Evolutionary conservation across 2,113 vertebrate genomes (phyloP), one percentile per base, ranked within the genome.

Genomic region (Antigone vipio): DNA sequence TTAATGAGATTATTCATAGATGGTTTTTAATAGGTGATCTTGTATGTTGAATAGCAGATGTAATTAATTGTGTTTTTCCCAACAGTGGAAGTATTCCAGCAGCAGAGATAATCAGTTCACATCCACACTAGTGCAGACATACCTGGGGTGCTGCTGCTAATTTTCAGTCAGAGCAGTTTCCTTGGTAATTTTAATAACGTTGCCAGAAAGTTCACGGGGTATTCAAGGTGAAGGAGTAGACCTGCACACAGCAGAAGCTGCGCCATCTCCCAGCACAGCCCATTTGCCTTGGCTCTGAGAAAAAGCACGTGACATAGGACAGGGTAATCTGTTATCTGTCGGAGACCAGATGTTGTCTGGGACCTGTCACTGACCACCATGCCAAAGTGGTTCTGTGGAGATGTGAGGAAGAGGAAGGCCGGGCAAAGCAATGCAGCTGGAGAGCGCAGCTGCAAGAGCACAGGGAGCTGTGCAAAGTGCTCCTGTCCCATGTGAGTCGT

Each of bases 11-110:
- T 93, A 85, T 91, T 94, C 35, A 15, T 76, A 85, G 74, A 38
- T 94, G 81, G 2, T 16, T 95, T 90, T 90, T 85, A 95, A 88
- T 89, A 82, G 82, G 66, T 66, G 32, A 82, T 64, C 58, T 76
- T 82, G 49, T 50, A 49, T 47, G 63, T 76, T 35, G 50, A 91
- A n/a, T 62, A 94, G 63, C 77, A 91, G 71, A 42, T 83, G 67
- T 89, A 89, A 96, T 96, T 95, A 96, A 96, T 62, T 89, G 63
- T 80, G 44, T 20, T 84, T 86, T 92, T 95, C 69, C 45, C 68
- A 85, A 27, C 42, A 72, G 49, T 69, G 81, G 50, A 85, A 87
- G 19, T 78, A 72, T 49, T 91, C 60, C 78, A 95, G 66, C 44
- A 88, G 56, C 52, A 85, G 30, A 56, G 50, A 81, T 74, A 56